Evolutionary conservation across 2,797 vertebrate species (phyloP).

Genomic region (Bothrops alternatus): DNA sequence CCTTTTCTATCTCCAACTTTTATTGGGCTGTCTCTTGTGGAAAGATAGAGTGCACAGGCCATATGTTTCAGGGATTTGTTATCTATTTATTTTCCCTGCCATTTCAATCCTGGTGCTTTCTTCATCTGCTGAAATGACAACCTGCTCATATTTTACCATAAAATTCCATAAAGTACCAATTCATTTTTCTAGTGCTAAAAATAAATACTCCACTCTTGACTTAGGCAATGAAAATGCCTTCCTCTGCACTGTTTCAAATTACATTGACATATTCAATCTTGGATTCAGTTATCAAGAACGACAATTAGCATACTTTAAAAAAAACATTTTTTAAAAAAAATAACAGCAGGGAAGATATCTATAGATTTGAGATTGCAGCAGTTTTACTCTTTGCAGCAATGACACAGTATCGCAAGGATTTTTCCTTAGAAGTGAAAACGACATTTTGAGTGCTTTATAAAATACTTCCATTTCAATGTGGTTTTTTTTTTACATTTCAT

Average conservation of each 20-base stretch:
- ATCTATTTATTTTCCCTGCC: conserved; percentile 61
- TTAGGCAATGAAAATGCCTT: conserved; percentile 10
- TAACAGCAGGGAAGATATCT: background rate
- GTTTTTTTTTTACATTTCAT: no score
- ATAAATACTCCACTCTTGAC: conserved; percentile 8
- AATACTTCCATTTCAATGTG: background rate
- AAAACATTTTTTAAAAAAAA: conserved; percentile 1
- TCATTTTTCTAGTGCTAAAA: conserved; percentile 43
- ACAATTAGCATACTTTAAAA: conserved; percentile 49
- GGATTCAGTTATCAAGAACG: conserved; percentile 47
- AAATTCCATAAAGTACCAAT: conserved; percentile 40
- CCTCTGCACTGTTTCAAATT: conserved; percentile 22
- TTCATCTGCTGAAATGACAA: conserved; percentile 9
- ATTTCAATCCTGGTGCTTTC: background rate
- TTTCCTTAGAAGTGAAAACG: background rate
- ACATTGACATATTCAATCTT: conserved; percentile 23
- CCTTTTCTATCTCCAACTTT: conserved; percentile 65
- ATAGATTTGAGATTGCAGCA: background rate
- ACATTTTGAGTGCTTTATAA: background rate
- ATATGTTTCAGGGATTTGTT: conserved; percentile 59
- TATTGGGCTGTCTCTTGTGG: conserved; percentile 61
- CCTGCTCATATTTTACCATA: conserved; percentile 33
- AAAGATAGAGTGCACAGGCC: conserved; percentile 52
- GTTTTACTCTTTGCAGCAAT: fast-evolving
- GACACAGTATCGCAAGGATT: fast-evolving